Evolutionary conservation across 2,888 invertebrate species (phyloP), one percentile per base, ranked within the genome.

Genomic region (Papilio protenor): DNA sequence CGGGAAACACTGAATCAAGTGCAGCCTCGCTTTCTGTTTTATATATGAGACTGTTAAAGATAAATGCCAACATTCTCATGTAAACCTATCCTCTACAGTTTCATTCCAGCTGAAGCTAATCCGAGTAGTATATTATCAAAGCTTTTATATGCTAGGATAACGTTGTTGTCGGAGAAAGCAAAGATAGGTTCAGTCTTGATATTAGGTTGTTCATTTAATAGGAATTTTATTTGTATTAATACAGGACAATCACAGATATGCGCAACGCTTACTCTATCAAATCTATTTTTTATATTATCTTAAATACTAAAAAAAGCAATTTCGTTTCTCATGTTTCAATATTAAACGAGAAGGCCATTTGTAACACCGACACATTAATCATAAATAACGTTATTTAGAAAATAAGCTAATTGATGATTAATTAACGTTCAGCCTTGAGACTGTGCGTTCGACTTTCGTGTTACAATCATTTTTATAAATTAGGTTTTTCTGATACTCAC

Each of bases 1-100:
- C 92, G 92, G 93, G 92, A 93, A 94, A 92, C 91, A 93, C 87
- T 94, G 94, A 92, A 94, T 94, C 93, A 93, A 93, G 91, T 92
- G 90, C 90, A 90, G 89, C 87, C 89, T 88, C 87, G 87, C 89
- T 80, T 88, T 87, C 87, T 91, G 88, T 91, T 92, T 92, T 91
- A 93, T 92, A 89, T 88, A 92, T 90, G 89, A 85, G 87, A 87
- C 85, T 89, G 88, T 91, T 84, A 89, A 91, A 90, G 89, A 91
- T 91, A 91, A 90, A 93, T 92, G 86, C 84, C 81, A 82, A 85
- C 85, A 83, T 89, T 90, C 89, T 89, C 87, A 86, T 86, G 88
- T 88, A 84, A 85, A 87, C 85, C 83, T 83, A 84, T 84, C 83
- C 83, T 84, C 81, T 82, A 81, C 81, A 77, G 27, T 80, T 82